Percentiles rank a stretch among this genome's conserved stretches.
phyloP scores from a whole-genome alignment of 2,888 invertebrate species.

The Thymelicus acteon region DNA sequence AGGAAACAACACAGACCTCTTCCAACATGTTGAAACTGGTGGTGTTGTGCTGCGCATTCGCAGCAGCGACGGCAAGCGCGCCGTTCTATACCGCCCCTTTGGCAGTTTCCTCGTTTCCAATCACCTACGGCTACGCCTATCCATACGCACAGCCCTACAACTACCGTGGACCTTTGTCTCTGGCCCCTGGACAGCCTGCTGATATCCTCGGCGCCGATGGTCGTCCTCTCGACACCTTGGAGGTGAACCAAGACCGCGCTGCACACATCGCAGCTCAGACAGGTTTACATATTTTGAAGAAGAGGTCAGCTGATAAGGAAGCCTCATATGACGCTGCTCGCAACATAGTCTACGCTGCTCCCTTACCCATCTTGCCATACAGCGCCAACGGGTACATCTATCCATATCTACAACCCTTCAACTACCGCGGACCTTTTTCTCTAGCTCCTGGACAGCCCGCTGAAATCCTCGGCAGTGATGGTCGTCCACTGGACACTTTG shows the following conservation, averaged over 20 bases:
- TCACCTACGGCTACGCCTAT: too few species aligned
- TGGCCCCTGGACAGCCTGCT: constrained; percentile 75
- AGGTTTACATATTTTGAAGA: constrained; percentile 61
- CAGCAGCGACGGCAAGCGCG: constrained; percentile 77
- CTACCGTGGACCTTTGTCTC: constrained; percentile 47
- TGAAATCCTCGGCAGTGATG: constrained; percentile 70
- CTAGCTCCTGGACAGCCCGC: constrained; percentile 77
- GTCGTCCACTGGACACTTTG: constrained; percentile 75
- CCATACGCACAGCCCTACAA: constrained; percentile 59
- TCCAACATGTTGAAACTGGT: constrained; percentile 81
- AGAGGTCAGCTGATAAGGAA: constrained; percentile 39
- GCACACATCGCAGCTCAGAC: constrained; percentile 69
- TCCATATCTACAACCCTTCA: constrained; percentile 50
- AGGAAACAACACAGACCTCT: constrained; percentile 74
- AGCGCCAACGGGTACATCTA: too few species aligned
- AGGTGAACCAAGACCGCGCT: constrained; percentile 71
- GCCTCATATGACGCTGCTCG: too few species aligned
- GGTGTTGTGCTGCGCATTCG: constrained; percentile 86
- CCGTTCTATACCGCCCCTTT: constrained; percentile 42
- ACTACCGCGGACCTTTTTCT: constrained; percentile 72
- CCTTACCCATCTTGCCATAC: too few species aligned
- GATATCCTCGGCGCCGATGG: constrained; percentile 64
- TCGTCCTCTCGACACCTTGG: constrained; percentile 70
- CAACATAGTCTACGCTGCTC: too few species aligned
- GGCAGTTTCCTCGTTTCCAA: constrained; percentile 65